Evolutionary conservation across 2,113 vertebrate species (phyloP), one percentile per base, ranked within the genome.

Genomic region (Lates calcarifer): DNA sequence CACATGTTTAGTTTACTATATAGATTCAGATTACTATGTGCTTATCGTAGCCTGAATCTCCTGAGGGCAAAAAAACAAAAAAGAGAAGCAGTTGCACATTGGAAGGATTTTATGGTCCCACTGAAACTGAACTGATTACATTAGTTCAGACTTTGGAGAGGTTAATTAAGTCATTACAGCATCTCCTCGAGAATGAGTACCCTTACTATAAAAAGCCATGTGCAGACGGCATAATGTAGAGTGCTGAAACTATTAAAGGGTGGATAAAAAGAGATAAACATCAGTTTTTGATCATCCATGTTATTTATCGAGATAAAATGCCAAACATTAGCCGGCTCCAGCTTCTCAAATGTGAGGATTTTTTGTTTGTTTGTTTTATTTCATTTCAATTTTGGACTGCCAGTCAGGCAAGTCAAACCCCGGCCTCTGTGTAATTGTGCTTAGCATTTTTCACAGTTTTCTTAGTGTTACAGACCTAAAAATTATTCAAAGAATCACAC

Each of bases 211-310:
- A 55, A 68, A 35, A 81, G 47, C 13, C 51, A 61, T 61, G 51
- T 66, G 12, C 39, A 60, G 33, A 51, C 74, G 70, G 57, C 77
- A 58, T 66, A 81, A 28, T 31, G 15, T 28, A 67, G 33, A 45
- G 9, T 14, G 20, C 13, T 49, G 29, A 83, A 74, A 64, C 33
- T 12, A 11, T 24, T 24, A n/a, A 9, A 13, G 0, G 3, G 43
- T 10, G 33, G 9, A 45, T 1, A 0, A 3, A 24, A n/a, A 43
- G 12, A 28, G 47, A 41, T 3, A 49, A n/a, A 33, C 24, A 47
- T 26, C 1, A 6, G 3, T 82, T 26, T 31, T 33, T 26, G 1
- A 29, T 57, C 0, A 0, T 56, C 13, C 24, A 56, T 55, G 35
- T 37, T 37, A 37, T 37, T 37, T 37, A 37, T 33, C 33, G 6